Evolutionary conservation across 2,888 invertebrate species (phyloP), one percentile per base, ranked within the genome.

Genomic region (Notodonta ziczac): DNA sequence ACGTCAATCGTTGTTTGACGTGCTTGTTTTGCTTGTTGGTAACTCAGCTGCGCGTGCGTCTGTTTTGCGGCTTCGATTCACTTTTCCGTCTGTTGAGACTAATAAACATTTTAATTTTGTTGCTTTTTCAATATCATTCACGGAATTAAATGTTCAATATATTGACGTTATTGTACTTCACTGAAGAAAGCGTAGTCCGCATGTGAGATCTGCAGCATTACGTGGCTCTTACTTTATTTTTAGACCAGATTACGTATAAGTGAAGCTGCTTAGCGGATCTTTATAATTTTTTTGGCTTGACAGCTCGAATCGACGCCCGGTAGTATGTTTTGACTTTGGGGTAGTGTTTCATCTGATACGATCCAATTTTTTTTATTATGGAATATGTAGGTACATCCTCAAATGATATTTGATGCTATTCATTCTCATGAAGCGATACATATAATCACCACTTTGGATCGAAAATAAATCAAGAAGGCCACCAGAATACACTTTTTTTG

Each of bases 31-130:
- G 24, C 9, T 40, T 39, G 39, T n/a, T 39, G 8, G 39, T 39
- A 39, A 39, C 14, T 32, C 24, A 4, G 54, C 39, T n/a, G 32
- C 52, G 52, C 52, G 32, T 13, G 52, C 52, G 24, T 52, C 52
- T 52, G 52, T 32, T 52, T 54, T 6, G n/a, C 39, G 35, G 35
- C 35, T 53, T 35, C 57, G 53, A 70, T 70, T 61, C 56, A 71
- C 63, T 59, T 71, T 71, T 61, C 60, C 56, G 72, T 63, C 60
- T 59, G 55, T 52, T 60, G 10, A 54, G 58, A 61, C 67, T 54
- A 58, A 70, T 70, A 70, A 68, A 67, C 53, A 54, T 61, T 63
- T 59, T 53, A 44, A 59, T 67, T 70, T 67, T 61, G 60, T 67
- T 63, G 39, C 60, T 67, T 58, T 52, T 50, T 63, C 52, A 63